Base-by-base conservation (phyloP, 92 coral and sea anemone genomes). In the Siderastrea siderea region DNA sequence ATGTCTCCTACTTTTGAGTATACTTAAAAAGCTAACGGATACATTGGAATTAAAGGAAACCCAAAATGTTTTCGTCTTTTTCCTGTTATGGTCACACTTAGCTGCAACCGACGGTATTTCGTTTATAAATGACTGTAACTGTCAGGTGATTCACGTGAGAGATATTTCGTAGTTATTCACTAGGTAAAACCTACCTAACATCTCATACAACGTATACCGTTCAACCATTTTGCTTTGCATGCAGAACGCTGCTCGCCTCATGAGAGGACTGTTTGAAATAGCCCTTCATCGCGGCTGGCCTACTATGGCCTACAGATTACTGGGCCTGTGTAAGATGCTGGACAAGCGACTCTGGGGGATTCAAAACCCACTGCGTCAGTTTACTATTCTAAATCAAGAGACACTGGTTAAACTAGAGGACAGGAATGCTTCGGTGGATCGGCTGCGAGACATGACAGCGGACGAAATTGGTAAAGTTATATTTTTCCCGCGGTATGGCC, bases 211-310 rank as follows among this genome's bases (percentile, higher is more conserved):
- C 45, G 2, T 47, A 1, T 72, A 5, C 57, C 26, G 59, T 51
- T 19, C 48, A 38, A 79, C 14, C 7, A n/a, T 17, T 13, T 1
- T 86, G 53, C 26, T 55, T 66, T 84, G 12, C 17, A 7, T 50
- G 8, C 78, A 97, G 99, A 97, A 97, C 64, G 79, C 95, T 2
- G 99, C 98, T 1, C 98, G 99, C 57, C 96, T 97, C 16, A 82
- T 96, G n/a, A 92, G 99, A 43, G 99, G 98, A 11, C 84, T 97
- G 76, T 97, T 97, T 77, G 99, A 97, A 83, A 87, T 97, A 1
- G 96, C 98, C 13, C 90, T 97, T 14, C 93, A 91, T 51, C 87
- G 81, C 1, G 96, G 98, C 67, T 95, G 94, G 92, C 99, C 99
- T 1, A 62, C 93, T 4, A 86, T 97, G 93, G 97, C 99, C 1